Percentiles rank a stretch among this genome's conserved stretches.
phyloP scores from a whole-genome alignment of 2,113 vertebrate species.

The Cololabis saira region DNA sequence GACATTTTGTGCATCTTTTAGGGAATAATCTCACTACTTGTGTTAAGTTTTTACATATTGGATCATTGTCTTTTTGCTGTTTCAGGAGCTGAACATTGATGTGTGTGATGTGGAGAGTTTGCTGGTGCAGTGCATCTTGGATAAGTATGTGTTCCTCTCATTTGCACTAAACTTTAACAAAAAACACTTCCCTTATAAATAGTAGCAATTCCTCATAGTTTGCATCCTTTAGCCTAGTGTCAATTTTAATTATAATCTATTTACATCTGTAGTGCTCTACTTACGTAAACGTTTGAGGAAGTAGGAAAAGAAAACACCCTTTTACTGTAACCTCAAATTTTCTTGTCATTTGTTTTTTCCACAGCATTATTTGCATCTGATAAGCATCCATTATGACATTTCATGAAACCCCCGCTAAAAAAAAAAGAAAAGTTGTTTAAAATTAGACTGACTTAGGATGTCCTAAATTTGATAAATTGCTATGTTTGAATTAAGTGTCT shows the following conservation, averaged over 20 bases:
- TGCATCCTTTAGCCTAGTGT: slow-evolving; percentile 5
- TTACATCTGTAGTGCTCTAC: slow-evolving; percentile 5
- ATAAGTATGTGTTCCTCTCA: slow-evolving; percentile 90
- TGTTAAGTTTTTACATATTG: neutral
- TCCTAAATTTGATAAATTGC: neutral
- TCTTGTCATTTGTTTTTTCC: neutral
- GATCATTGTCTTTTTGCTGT: slow-evolving; percentile 26
- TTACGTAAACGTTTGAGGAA: slow-evolving; percentile 4
- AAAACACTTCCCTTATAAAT: slow-evolving; percentile 15
- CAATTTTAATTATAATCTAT: neutral
- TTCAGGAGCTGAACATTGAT: slow-evolving; percentile 98
- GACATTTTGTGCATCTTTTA: no score
- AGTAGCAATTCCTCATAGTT: slow-evolving; percentile 58
- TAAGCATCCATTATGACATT: neutral
- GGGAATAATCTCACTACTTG: no score
- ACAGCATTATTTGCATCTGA: neutral
- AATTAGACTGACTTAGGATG: neutral
- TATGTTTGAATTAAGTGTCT: neutral
- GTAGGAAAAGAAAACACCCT: neutral
- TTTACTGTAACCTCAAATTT: neutral
- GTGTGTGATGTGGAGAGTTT: slow-evolving; percentile 99
- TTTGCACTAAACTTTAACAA: neutral
- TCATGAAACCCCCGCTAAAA: neutral
- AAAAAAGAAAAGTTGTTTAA: neutral
- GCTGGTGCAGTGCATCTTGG: slow-evolving; percentile 99